A percentile compares a stretch with the other conserved stretches of the same genome.
These are phyloP conservation scores for Strigops habroptila DNA, from an alignment of 2,113 vertebrate genomes.

Conservation along the genomic window DNA sequence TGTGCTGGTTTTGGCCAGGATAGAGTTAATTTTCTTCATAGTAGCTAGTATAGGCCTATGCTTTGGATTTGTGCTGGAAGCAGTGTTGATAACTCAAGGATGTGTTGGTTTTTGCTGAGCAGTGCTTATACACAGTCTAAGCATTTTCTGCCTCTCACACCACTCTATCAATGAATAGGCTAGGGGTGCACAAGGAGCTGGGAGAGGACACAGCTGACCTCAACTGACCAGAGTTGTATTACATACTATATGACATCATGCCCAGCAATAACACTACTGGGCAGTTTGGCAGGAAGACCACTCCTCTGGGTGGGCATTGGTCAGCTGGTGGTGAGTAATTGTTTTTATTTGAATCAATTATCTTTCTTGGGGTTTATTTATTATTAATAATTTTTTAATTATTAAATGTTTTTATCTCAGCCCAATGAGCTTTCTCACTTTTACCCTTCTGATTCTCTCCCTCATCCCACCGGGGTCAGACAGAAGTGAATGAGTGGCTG, in stretches of 20 bases:
- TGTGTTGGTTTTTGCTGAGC: background rate
- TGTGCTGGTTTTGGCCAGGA: background rate
- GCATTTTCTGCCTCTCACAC: background rate
- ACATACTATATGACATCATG: background rate
- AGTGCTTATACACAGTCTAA: background rate
- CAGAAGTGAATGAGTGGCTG: background rate
- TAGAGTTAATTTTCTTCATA: background rate
- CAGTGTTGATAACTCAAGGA: background rate
- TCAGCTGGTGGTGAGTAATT: background rate
- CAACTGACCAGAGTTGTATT: background rate
- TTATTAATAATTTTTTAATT: background rate
- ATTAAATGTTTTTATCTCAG: background rate
- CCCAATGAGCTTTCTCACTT: background rate
- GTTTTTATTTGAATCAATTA: background rate
- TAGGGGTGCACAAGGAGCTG: background rate
- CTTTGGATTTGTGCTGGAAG: background rate
- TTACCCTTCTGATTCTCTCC: background rate
- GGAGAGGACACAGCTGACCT: background rate
- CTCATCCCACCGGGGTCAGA: fast-evolving
- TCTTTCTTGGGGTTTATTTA: background rate
- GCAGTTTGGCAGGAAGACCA: background rate
- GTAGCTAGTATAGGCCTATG: background rate
- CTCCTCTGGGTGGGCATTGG: background rate
- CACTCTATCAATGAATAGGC: fast-evolving
- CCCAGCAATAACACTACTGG: background rate